These are phyloP conservation scores for Petrolisthes manimaculis DNA, from an alignment of 2,888 invertebrate genomes.

Conservation along the genomic window DNA sequence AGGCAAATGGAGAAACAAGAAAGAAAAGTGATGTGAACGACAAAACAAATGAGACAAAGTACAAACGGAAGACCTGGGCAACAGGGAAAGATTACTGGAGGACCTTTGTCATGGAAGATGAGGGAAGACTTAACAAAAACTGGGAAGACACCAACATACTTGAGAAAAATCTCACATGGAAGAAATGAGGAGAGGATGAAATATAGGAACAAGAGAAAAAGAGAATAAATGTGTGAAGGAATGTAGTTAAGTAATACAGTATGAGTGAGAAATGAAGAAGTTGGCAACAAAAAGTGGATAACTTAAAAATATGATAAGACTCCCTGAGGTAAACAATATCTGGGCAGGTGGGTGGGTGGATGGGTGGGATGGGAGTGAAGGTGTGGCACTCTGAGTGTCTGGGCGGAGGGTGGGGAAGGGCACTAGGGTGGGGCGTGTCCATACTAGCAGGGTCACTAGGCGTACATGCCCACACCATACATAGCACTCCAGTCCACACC, in stretches of 20 bases:
- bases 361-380: conserved; percentile 32
- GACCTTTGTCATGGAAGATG: conserved; percentile 7
- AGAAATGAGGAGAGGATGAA: neutral
- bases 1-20: neutral
- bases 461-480: conserved; percentile 95
- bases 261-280: neutral
- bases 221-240: conserved; percentile 5
- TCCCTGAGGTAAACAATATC: conserved; percentile 63
- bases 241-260: conserved; percentile 9
- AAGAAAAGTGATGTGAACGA: neutral
- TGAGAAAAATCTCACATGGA: neutral
- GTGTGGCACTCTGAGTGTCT: conserved; percentile 42
- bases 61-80: conserved; percentile 3
- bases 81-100: conserved; percentile 10
- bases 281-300: conserved; percentile 15
- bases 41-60: conserved; percentile 4
- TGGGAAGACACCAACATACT: conserved; percentile 37
- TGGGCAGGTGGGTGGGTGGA: conserved; percentile 22
- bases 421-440: conserved; percentile 38
- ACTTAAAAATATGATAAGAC: conserved; percentile 55
- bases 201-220: neutral
- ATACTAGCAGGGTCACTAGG: conserved; percentile 72
- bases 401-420: conserved; percentile 21
- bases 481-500: conserved; percentile 86
- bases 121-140: conserved; percentile 17